phyloP scores from a whole-genome alignment of 2,797 vertebrate species.

The Gambelia wislizenii region DNA sequence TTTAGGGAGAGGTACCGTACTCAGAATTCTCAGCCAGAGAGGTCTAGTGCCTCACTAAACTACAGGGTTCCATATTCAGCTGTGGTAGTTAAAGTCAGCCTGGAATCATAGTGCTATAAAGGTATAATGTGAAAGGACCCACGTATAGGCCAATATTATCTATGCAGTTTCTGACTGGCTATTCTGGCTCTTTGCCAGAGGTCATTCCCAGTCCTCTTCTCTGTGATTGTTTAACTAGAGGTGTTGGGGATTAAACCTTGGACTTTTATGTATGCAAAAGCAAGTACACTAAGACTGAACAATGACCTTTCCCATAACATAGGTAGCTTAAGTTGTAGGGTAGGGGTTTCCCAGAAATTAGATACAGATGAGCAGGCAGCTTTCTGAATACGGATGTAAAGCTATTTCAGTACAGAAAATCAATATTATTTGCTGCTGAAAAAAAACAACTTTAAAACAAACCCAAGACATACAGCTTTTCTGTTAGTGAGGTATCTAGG shows the following conservation, averaged over 20 bases:
- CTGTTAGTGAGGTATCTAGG: not conserved
- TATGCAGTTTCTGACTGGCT: not conserved
- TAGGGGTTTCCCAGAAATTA: not conserved
- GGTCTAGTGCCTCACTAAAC: too few relatives aligned
- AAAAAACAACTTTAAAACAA: not conserved
- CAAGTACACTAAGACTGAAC: not conserved
- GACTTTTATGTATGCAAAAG: not conserved
- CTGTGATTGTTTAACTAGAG: constrained; percentile 1
- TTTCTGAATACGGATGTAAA: not conserved
- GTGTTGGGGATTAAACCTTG: not conserved
- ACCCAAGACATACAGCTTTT: not conserved
- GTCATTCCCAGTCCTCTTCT: not conserved
- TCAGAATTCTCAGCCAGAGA: too few relatives aligned
- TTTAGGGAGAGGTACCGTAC: too few relatives aligned
- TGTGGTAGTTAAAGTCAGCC: too few relatives aligned
- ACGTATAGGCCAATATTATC: not conserved
- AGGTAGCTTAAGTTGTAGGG: not conserved
- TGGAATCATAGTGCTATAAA: too few relatives aligned
- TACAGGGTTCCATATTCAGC: too few relatives aligned
- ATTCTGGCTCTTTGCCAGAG: not conserved
- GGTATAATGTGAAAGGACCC: too few relatives aligned
- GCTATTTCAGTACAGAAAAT: not conserved
- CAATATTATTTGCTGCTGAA: not conserved
- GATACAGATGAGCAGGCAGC: not conserved
- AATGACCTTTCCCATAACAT: not conserved